Percentiles rank a stretch among this genome's conserved stretches.
These are phyloP conservation scores for Epinotia brunnichana DNA, from an alignment of 2,888 invertebrate species.

Conservation along the genomic window DNA sequence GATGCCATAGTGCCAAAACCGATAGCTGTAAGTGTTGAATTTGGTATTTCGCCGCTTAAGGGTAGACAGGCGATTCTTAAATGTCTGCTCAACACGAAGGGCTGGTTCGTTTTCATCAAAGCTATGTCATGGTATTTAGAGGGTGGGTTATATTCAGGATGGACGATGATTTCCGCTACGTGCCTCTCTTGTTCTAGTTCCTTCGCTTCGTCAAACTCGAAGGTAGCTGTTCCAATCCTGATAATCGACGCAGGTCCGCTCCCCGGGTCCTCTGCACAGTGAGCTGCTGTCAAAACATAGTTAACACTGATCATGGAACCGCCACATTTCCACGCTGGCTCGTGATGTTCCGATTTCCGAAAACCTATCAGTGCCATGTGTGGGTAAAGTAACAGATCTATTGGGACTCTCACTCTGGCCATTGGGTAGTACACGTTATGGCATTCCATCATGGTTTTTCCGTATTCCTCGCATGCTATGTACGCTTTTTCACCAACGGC, in stretches of 20 bases:
- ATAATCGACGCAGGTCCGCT: slow-evolving; percentile 80
- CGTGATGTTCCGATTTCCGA: slow-evolving; percentile 44
- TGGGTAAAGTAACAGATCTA: slow-evolving; percentile 82
- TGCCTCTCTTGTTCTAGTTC: slow-evolving; percentile 80
- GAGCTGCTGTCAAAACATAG: slow-evolving; percentile 79
- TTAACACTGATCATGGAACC: slow-evolving; percentile 70
- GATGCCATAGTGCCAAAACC: slow-evolving; percentile 85
- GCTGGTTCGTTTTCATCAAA: slow-evolving; percentile 80
- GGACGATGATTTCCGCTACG: slow-evolving; percentile 72
- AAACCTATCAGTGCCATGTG: slow-evolving; percentile 85
- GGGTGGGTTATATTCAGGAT: slow-evolving; percentile 83
- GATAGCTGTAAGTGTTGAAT: slow-evolving; percentile 79
- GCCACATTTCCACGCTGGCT: slow-evolving; percentile 74
- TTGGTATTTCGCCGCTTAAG: slow-evolving; percentile 54
- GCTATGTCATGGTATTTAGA: slow-evolving; percentile 87
- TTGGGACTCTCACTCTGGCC: slow-evolving; percentile 68
- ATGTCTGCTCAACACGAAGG: slow-evolving; percentile 78
- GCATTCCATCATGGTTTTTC: slow-evolving; percentile 73
- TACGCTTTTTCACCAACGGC: slow-evolving; percentile 69
- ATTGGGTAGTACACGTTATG: slow-evolving; percentile 69
- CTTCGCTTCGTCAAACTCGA: slow-evolving; percentile 76
- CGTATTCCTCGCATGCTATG: slow-evolving; percentile 69
- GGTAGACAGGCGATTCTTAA: slow-evolving; percentile 86
- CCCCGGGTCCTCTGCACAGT: slow-evolving; percentile 70
- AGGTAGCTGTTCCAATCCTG: slow-evolving; percentile 82